Evolutionary conservation across 1,140 invertebrate genomes (phyloP), one percentile per base, ranked within the genome.

Genomic region (Adelges cooleyi): DNA sequence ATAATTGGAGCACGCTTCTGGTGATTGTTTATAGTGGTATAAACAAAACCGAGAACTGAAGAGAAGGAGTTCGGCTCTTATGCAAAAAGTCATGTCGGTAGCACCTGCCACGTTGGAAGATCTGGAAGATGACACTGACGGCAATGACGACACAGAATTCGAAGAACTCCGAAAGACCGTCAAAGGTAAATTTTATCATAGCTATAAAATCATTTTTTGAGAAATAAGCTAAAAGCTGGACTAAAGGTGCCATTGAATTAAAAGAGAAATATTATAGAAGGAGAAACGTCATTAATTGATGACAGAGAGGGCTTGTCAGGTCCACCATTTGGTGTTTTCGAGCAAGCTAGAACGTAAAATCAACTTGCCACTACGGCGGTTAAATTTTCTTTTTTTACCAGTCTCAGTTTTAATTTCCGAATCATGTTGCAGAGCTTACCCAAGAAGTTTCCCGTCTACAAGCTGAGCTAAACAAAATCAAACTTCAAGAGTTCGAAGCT

Each of bases 11-110:
- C 29, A 33, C 29, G 29, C 29, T 11, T 11, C 5, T 33, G 5
- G 5, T 23, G 52, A 66, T 17, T 68, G 68, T 77, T 70, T 79
- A 2, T 75, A 85, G 75, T 87, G 85, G 85, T 87, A 87, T 74
- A 82, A 82, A 68, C 81, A 87, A 75, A 87, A 86, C 69, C 81
- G 83, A 27, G 79, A 81, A 68, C 72, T 87, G 40, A 85, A 86
- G 72, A 74, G 85, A 67, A 76, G 77, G 49, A 86, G 83, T 33
- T 79, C 83, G 18, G 79, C 80, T 9, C 74, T 86, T 3, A 69
- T 81, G 22, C 79, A 82, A 66, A 79, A 77, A 38, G 72, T 83
- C 33, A 68, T 71, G 53, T 36, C 66, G 44, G 68, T 70, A 5
- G 65, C 67, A 2, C 69, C 69, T 11, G 65, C 65, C 11, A 53